Evolutionary conservation across 2,113 vertebrate species (phyloP), one percentile per base, ranked within the genome.

Genomic region (Cebus imitator): DNA sequence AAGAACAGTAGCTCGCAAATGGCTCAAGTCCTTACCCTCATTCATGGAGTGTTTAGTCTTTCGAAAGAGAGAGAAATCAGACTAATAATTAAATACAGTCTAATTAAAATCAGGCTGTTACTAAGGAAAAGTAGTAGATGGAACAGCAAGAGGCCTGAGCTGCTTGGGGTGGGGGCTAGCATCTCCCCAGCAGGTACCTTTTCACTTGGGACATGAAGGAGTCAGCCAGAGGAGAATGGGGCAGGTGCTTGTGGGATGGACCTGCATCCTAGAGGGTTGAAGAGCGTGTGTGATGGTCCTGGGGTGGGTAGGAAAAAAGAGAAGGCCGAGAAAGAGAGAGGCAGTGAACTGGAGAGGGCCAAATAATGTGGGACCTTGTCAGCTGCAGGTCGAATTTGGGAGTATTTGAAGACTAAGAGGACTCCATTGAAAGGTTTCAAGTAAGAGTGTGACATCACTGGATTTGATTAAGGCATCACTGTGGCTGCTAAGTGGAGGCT

Each of bases 161-260:
- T 37, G 50, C 11, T 58, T 66, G 30, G 50, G 23, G 30, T 32
- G 27, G 64, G 35, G 12, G 2, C 8, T 23, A 64, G 27, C 61
- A 0, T 64, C 61, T 32, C 27, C 27, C 27, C 1, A 32, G 12
- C 61, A 14, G 2, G 5, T 10, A 5, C 23, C 50, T 25, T 57
- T 52, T 64, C 8, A 48, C 6, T 11, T 3, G 5, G 61, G 43
- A n/a, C 43, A 50, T 45, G 23, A 94, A 55, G 68, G 35, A n/a
- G 9, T 27, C 30, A 6, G 35, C 61, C 78, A 40, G 43, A 18
- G 37, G 17, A 68, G 30, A 40, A 3, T 1, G 21, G 13, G 14
- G 37, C 3, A 0, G 27, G 48, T 14, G 66, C 13, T 45, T 66
- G 6, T 4, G 35, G 23, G 45, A 43, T 7, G 8, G 14, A 64